A percentile compares a stretch with the other conserved stretches of the same genome.
These are phyloP conservation scores for Epirrhoe alternata DNA, from an alignment of 2,888 invertebrate genomes.

Conservation along the genomic window DNA sequence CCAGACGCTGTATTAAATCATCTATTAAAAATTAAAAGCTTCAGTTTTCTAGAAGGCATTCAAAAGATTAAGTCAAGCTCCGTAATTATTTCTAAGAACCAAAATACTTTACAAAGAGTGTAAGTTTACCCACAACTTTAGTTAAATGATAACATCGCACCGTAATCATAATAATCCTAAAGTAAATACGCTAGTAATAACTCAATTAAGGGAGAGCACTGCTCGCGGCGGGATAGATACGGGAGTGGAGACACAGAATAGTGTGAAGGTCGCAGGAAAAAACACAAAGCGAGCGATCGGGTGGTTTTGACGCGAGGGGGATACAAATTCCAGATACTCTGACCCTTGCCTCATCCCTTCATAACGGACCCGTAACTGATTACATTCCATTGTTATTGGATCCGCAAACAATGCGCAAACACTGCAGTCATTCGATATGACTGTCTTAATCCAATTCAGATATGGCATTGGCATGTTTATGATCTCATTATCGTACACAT, in stretches of 20 bases:
- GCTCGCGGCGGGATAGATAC: constrained; percentile 61
- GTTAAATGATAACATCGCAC: constrained; percentile 39
- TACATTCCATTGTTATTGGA: constrained; percentile 77
- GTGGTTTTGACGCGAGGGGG: constrained; percentile 57
- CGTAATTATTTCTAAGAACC: not conserved
- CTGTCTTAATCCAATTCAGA: constrained; percentile 36
- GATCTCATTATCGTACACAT: constrained; percentile 17
- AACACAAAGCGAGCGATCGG: constrained; percentile 61
- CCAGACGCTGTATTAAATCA: not conserved
- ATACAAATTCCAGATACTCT: constrained; percentile 64
- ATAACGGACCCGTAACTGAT: constrained; percentile 69
- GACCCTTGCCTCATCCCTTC: constrained; percentile 68
- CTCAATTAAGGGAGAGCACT: constrained; percentile 78
- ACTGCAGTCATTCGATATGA: constrained; percentile 53
- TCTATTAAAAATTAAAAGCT: not conserved
- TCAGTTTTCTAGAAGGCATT: not conserved
- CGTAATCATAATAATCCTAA: constrained; percentile 59
- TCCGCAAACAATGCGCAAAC: constrained; percentile 69
- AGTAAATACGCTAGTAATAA: constrained; percentile 76
- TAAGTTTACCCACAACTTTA: constrained; percentile 6
- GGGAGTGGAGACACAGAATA: constrained; percentile 48
- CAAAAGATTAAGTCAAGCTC: not conserved
- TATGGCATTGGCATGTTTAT: constrained; percentile 28
- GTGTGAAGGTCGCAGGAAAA: constrained; percentile 58
- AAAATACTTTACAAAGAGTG: constrained; percentile 2